Percentiles rank a stretch among this genome's conserved stretches.
phyloP scores from a whole-genome alignment of 1,140 invertebrate genomes.

The Caenorhabditis remanei region DNA sequence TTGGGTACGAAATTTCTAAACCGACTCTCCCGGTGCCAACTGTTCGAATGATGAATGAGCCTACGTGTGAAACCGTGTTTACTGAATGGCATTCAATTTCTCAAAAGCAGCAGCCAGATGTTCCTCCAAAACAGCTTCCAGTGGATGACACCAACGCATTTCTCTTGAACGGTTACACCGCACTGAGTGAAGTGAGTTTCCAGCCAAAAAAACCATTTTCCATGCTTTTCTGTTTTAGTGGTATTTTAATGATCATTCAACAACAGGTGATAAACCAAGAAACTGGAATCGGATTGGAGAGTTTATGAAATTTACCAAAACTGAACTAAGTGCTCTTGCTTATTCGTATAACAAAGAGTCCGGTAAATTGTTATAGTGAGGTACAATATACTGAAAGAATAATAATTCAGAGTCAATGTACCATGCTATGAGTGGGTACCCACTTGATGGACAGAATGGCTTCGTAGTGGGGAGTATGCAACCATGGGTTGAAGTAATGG shows the following conservation, averaged over 20 bases:
- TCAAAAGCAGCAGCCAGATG: not conserved
- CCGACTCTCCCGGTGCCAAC: not conserved
- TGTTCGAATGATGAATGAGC: not conserved
- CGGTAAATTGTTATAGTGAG: not conserved
- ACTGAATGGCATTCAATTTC: not conserved
- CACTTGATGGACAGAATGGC: not conserved
- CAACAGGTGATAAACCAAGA: not conserved
- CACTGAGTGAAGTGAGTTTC: not conserved
- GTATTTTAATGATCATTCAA: not conserved
- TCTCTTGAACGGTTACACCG: not conserved
- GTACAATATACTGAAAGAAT: not conserved
- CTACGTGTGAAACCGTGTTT: not conserved
- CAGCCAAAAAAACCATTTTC: not conserved
- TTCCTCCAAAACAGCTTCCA: not conserved
- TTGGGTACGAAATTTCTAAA: not conserved
- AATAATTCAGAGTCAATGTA: constrained; percentile 18
- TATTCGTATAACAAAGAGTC: not conserved
- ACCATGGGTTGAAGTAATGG: constrained; percentile 38
- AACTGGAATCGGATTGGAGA: not conserved
- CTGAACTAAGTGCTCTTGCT: not conserved
- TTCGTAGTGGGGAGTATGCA: not conserved
- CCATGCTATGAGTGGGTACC: not conserved
- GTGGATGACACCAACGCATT: not conserved
- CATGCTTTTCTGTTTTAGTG: not conserved
- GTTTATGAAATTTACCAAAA: not conserved